Evolutionary conservation across 2,888 invertebrate genomes (phyloP), one percentile per base, ranked within the genome.

Genomic region (Yponomeuta malinellus): DNA sequence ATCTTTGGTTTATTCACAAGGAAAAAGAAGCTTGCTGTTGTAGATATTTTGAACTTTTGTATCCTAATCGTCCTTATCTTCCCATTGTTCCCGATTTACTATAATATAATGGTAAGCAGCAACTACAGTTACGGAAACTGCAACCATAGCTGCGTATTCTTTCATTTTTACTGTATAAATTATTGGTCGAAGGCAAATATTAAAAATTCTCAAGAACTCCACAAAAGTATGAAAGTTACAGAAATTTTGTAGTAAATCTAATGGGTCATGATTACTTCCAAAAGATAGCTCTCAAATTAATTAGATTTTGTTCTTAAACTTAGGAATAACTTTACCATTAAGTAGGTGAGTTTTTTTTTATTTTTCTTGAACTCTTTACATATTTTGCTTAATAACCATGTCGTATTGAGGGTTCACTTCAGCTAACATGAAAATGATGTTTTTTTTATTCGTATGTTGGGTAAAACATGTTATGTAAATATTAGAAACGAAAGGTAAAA

Each of bases 51-150:
- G 15, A 59, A 15, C 52, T 59, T 1, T 23, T 23, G 3, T 12
- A 59, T 15, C 15, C 12, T 59, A 59, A 5, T 12, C 15, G 52
- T 15, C 15, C 3, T 15, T 12, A 3, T 4, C 12, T 59, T 15
- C 52, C 6, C 52, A 59, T 15, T 15, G 15, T 15, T 59, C 52
- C 6, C 15, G 12, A 59, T 59, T 59, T 4, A 15, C 15, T 59
- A 59, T 15, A 59, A 69, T 79, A 71, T 76, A 79, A 76, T 83
- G 80, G 70, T 84, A 84, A 31, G 78, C 78, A 48, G 79, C 78
- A 0, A 82, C 79, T 37, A 83, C 79, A 3, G 78, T 73, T 3
- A 82, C 76, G n/a, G 81, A 77, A 69, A 83, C 76, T 12, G 79
- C 70, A 10, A 80, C 71, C 65, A 79, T 76, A 74, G 82, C 83